A percentile compares a stretch with the other conserved stretches of the same genome.
Conservation (phyloP, 2,888 invertebrate species). For the Drosophila falleni region DNA sequence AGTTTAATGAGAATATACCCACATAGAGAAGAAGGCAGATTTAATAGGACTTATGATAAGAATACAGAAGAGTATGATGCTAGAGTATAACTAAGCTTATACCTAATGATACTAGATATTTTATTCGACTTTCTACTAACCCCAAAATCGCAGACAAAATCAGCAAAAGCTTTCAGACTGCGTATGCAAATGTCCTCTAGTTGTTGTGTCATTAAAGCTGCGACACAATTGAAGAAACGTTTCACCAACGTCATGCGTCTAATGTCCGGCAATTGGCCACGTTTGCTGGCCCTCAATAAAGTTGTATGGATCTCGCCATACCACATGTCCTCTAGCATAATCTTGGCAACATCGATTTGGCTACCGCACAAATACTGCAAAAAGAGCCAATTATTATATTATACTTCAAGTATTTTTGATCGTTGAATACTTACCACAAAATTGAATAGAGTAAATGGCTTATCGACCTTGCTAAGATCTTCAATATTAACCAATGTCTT, state of each 20-base stretch:
- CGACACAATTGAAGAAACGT: constrained; percentile 94
- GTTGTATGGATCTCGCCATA: constrained; percentile 84
- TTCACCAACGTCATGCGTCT: constrained; percentile 89
- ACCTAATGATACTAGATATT: background rate
- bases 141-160: constrained; percentile 91
- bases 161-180: constrained; percentile 91
- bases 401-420: background rate
- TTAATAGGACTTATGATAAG: background rate
- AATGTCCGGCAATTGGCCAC: constrained; percentile 89
- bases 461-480: constrained; percentile 71
- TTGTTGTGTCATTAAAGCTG: constrained; percentile 94
- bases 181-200: constrained; percentile 92
- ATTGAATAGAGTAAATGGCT: constrained; percentile 84
- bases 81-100: too few relatives aligned
- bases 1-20: too few relatives aligned
- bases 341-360: constrained; percentile 90
- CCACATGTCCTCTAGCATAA: constrained; percentile 88
- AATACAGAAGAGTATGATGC: too few relatives aligned
- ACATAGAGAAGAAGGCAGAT: too few relatives aligned
- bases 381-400: too few relatives aligned
- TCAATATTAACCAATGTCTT: constrained; percentile 84
- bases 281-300: constrained; percentile 88
- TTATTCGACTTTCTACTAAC: constrained; percentile 85
- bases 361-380: constrained; percentile 84
- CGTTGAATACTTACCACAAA: constrained; percentile 77